Evolutionary conservation across 1,140 invertebrate genomes (phyloP).

Genomic region (Episyrphus balteatus): DNA sequence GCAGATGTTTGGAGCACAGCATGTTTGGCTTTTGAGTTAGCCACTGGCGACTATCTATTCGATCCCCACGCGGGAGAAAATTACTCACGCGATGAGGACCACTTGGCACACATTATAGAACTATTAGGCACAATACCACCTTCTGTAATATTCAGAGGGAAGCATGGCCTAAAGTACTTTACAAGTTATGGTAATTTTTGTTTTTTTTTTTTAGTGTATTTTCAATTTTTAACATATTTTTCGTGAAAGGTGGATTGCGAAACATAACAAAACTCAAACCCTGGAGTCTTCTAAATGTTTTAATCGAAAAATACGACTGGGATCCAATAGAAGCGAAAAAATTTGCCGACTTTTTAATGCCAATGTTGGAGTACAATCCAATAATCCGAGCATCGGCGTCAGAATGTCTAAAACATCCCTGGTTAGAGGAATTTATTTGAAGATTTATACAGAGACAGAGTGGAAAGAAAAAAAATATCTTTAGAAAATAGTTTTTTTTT

Average conservation of each 20-base stretch:
- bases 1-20: constrained; percentile 98
- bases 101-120: constrained; percentile 97
- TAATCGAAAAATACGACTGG: constrained; percentile 95
- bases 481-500: too few species aligned
- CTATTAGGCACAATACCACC: constrained; percentile 86
- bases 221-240: constrained; percentile 1
- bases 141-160: constrained; percentile 32
- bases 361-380: constrained; percentile 95
- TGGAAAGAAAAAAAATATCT: too few species aligned
- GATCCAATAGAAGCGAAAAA: constrained; percentile 68
- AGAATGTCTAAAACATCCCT: constrained; percentile 86
- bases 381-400: constrained; percentile 80
- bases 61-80: constrained; percentile 86
- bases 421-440: constrained; percentile 50
- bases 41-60: constrained; percentile 98
- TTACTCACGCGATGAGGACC: constrained; percentile 92
- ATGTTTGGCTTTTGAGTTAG: constrained; percentile 97
- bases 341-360: constrained; percentile 86
- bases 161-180: constrained; percentile 35
- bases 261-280: constrained; percentile 90
- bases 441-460: not conserved
- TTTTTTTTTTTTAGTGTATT: constrained; percentile 47
- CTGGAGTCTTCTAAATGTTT: constrained; percentile 83
- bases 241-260: constrained; percentile 59
- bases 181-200: constrained; percentile 29